A percentile compares a stretch with the other conserved stretches of the same genome.
phyloP scores from a whole-genome alignment of 1,140 invertebrate genomes.

The Lasioglossum baleicum region DNA sequence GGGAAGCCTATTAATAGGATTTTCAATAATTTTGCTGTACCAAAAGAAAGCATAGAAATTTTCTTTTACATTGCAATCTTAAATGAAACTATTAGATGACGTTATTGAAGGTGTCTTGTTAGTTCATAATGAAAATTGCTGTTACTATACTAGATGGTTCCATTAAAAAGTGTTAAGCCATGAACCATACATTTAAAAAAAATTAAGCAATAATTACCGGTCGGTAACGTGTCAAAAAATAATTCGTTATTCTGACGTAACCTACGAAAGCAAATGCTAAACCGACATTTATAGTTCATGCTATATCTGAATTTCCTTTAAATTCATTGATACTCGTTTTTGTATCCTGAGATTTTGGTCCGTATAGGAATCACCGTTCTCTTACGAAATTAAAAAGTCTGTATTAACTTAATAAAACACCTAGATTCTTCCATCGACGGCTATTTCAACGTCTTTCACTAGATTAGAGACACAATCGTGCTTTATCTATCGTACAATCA shows the following conservation, averaged over 20 bases:
- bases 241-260: constrained; percentile 70
- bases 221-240: no score
- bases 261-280: constrained; percentile 67
- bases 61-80: no score
- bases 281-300: constrained; percentile 52
- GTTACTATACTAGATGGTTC: no score
- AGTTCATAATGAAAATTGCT: no score
- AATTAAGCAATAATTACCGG: no score
- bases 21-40: no score
- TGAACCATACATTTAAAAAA: no score
- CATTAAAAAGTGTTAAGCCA: no score
- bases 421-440: constrained; percentile 59
- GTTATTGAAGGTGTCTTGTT: no score
- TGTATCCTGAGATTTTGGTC: constrained; percentile 33
- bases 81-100: no score
- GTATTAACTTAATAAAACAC: constrained; percentile 43
- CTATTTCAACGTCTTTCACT: constrained; percentile 14
- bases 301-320: constrained; percentile 22
- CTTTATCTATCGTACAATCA: constrained; percentile 41
- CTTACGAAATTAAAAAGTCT: constrained; percentile 27
- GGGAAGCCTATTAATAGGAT: no score
- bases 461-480: constrained; percentile 46
- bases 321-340: constrained; percentile 27
- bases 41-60: no score
- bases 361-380: constrained; percentile 52